Evolutionary conservation across 30 jellyfish, hydroid and myxozoan species (phyloP).

Genomic region (Euphysa ruthae): DNA sequence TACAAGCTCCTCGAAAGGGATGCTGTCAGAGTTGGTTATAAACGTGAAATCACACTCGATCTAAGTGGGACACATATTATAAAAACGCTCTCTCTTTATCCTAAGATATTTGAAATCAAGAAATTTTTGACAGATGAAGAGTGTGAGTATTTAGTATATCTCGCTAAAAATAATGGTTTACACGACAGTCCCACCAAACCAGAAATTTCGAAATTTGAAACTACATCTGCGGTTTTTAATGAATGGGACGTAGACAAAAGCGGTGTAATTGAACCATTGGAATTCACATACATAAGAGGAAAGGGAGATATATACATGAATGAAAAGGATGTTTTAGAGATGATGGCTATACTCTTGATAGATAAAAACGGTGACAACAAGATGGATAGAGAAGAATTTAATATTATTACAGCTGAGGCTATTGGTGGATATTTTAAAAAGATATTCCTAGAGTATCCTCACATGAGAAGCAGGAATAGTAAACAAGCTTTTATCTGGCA

Average conservation of each 20-base stretch:
- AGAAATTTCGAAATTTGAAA: slow-evolving; percentile 6
- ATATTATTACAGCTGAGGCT: background rate
- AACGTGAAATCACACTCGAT: background rate
- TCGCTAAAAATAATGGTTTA: slow-evolving; percentile 46
- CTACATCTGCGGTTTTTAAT: slow-evolving; percentile 35
- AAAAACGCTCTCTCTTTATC: slow-evolving; percentile 43
- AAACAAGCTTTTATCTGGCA: slow-evolving; percentile 82
- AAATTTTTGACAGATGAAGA: slow-evolving; percentile 63
- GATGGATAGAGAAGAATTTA: background rate
- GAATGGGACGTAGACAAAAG: slow-evolving; percentile 62
- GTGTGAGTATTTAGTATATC: slow-evolving; percentile 53
- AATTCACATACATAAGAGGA: slow-evolving; percentile 57
- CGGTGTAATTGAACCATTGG: slow-evolving; percentile 32
- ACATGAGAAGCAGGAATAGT: slow-evolving; percentile 57
- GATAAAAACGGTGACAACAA: too few relatives aligned
- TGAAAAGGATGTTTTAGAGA: slow-evolving; percentile 30
- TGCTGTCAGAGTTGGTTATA: background rate
- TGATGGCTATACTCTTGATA: slow-evolving; percentile 15
- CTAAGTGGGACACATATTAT: slow-evolving; percentile 32
- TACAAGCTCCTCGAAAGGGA: slow-evolving; percentile 2
- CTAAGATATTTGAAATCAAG: slow-evolving; percentile 52
- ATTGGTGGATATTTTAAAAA: slow-evolving; percentile 17
- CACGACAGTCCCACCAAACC: slow-evolving; percentile 48
- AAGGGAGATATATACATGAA: slow-evolving; percentile 59
- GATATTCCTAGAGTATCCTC: slow-evolving; percentile 35